Evolutionary conservation across 2,113 vertebrate genomes (phyloP), one percentile per base, ranked within the genome.

Genomic region (Tachuris rubrigastra): DNA sequence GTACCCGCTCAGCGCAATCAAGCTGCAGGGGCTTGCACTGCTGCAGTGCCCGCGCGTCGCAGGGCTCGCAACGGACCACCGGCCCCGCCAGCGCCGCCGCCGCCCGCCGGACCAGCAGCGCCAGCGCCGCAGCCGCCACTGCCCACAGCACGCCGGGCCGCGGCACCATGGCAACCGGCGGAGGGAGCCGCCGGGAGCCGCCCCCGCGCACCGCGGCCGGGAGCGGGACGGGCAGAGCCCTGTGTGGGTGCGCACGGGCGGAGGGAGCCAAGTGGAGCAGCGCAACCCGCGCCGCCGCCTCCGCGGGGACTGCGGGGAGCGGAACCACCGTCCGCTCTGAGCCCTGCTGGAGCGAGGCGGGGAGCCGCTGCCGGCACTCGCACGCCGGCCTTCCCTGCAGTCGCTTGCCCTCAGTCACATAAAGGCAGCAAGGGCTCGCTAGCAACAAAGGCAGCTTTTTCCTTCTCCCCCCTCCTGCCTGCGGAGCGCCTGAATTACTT

Each of bases 51-150:
- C 95, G 97, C 7, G 87, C 84, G 47, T 99, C 99, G 94, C 99
- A 99, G 4, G 99, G 98, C 90, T 99, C 99, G 94, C 99, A 99
- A 71, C 98, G 98, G 76, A 99, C 98, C 85, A 99, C 98, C 47
- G 99, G 98, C 82, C 98, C 99, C 33, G 95, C 89, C 72, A 97
- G 95, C 59, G 98, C 98, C 93, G 92, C 98, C 92, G 93, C 96
- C 89, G 98, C 94, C 95, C 98, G 98, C 81, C 98, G 98, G 89
- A 98, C 98, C 87, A 98, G 98, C 95, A 99, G 97, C 47, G 98
- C 98, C 86, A 99, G 97, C 23, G 98, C 98, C 18, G 98, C 97
- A 80, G 97, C 98, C 16, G 98, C 97, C 85, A 98, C 97, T 80
- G 98, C 90, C 98, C 98, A 98, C 81, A 98, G 97, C 86, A 97